A percentile compares a stretch with the other conserved stretches of the same genome.
Conservation (phyloP, 2,797 vertebrate species). For the Bradypodion pumilum region DNA sequence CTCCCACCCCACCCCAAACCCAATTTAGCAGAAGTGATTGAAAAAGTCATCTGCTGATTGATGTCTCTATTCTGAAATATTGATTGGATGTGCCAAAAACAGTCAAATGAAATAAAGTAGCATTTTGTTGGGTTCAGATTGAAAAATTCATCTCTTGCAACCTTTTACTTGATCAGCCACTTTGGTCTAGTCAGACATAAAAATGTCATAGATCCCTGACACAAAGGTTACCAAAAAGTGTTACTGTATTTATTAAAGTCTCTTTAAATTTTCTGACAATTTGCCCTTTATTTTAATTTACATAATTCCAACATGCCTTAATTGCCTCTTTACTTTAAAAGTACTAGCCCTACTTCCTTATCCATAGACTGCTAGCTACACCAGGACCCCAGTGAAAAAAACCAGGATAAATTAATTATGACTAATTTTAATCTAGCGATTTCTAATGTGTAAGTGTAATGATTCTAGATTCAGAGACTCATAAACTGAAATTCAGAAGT, state of each 20-base stretch:
- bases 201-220: constrained; percentile 36
- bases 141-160: constrained; percentile 53
- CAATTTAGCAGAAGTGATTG: constrained; percentile 2
- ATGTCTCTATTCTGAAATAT: constrained; percentile 53
- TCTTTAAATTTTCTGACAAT: constrained; percentile 8
- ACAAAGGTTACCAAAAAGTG: constrained; percentile 20
- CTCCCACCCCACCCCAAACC: background rate
- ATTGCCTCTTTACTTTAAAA: background rate
- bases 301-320: background rate
- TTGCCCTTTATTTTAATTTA: background rate
- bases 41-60: constrained; percentile 55
- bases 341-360: no score
- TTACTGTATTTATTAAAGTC: constrained; percentile 8
- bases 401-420: no score
- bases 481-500: no score
- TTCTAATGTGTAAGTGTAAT: no score
- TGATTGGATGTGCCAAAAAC: constrained; percentile 55
- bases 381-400: no score
- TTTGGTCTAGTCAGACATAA: constrained; percentile 36
- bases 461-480: no score
- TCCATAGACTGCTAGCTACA: no score
- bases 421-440: no score
- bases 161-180: constrained; percentile 38
- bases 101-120: constrained; percentile 57
- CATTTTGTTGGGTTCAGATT: constrained; percentile 42